Evolutionary conservation across 2,113 vertebrate genomes (phyloP).

Genomic region (Hoplias malabaricus): DNA sequence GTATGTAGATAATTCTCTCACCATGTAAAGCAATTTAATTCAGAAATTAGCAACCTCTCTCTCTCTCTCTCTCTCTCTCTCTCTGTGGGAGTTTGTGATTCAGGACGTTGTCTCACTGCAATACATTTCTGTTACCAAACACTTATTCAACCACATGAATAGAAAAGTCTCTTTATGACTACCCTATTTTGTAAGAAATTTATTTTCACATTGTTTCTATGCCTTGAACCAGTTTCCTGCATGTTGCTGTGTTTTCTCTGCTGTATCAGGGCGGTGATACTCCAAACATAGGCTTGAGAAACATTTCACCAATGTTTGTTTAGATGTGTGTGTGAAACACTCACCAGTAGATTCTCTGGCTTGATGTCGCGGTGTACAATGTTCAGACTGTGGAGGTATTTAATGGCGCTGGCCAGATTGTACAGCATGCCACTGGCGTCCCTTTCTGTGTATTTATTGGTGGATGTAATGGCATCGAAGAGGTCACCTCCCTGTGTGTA

Average conservation of each 20-base stretch:
- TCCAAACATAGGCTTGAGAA: too few relatives aligned
- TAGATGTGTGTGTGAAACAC: constrained; percentile 42
- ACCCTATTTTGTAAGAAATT: not conserved
- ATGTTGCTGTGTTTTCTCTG: too few relatives aligned
- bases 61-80: not conserved
- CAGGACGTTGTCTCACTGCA: not conserved
- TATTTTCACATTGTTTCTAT: not conserved
- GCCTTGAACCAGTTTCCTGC: not conserved
- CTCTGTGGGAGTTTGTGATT: not conserved
- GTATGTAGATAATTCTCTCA: too few relatives aligned
- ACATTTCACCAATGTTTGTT: too few relatives aligned
- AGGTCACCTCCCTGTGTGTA: constrained; percentile 92
- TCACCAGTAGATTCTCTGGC: constrained; percentile 95
- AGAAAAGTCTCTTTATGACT: not conserved
- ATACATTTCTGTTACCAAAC: not conserved
- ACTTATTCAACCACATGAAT: not conserved
- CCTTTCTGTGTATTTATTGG: constrained; percentile 94
- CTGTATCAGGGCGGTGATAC: too few relatives aligned
- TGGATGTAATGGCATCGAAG: constrained; percentile 97
- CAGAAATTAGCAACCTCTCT: not conserved
- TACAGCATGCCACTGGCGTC: constrained; percentile 98
- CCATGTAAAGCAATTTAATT: too few relatives aligned
- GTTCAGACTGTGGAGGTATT: constrained; percentile 94
- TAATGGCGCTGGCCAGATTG: constrained; percentile 95
- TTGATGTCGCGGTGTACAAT: constrained; percentile 98